A percentile compares a stretch with the other conserved stretches of the same genome.
phyloP scores from a whole-genome alignment of 2,113 vertebrate genomes.

The Progne subis region DNA sequence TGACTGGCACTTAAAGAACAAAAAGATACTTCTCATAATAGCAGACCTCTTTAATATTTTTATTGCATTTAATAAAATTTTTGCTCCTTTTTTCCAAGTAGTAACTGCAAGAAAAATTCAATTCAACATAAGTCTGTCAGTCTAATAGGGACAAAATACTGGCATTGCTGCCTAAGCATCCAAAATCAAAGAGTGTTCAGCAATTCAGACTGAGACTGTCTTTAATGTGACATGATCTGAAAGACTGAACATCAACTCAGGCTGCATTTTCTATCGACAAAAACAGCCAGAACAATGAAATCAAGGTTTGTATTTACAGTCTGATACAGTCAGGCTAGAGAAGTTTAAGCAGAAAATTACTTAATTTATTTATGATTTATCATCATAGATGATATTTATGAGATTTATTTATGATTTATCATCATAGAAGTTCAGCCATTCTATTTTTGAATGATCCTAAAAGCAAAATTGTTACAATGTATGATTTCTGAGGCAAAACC shows the following conservation, averaged over 20 bases:
- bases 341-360: background rate
- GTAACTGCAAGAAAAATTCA: background rate
- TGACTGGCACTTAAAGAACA: background rate
- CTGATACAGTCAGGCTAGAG: background rate
- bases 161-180: background rate
- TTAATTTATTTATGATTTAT: background rate
- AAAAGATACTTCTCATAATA: background rate
- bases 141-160: background rate
- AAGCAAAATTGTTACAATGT: background rate
- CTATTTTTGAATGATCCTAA: background rate
- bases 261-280: background rate
- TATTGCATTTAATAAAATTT: background rate
- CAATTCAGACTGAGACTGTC: background rate
- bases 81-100: background rate
- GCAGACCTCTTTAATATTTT: background rate
- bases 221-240: background rate
- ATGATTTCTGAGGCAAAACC: background rate
- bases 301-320: background rate
- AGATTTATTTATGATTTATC: no score
- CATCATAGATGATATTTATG: no score
- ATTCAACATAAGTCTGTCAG: background rate
- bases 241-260: background rate
- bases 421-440: background rate
- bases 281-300: background rate
- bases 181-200: background rate